Evolutionary conservation across 92 coral and sea anemone genomes (phyloP), one percentile per base, ranked within the genome.

Genomic region (Porites lobata): DNA sequence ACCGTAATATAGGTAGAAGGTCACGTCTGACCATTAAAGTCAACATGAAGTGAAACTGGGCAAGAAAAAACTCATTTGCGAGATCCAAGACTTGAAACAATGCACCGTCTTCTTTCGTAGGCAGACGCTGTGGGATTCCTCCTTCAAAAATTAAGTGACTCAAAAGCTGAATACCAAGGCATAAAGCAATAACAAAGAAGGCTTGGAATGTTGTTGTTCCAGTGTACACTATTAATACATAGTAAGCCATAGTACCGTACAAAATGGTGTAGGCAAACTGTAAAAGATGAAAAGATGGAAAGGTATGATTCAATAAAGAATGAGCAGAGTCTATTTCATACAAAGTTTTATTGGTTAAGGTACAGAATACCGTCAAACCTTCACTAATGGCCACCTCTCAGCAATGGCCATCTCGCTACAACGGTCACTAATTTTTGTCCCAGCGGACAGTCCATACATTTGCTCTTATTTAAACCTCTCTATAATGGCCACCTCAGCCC

Each of bases 41-140:
- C 51, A 97, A 68, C 53, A 92, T 87, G 85, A 95, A 97, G 80
- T 97, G 99, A 75, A 90, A 97, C 29, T 92, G 98, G 14, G 89
- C 90, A 20, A 97, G 73, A 21, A 97, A 81, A 22, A 95, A 87
- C 89, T 91, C 97, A 67, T 97, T 97, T 50, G 91, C 80, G 64
- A 90, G 38, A 62, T 93, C 94, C 83, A 89, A 61, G 9, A 90
- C 67, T 83, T 90, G 80, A 88, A 96, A 96, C 14, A 97, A 32
- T 15, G 88, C 52, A 52, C 84, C 92, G 29, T 96, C 98, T 77
- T 98, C 99, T 81, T 93, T 91, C 10, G 89, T 57, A 50, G 90
- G 90, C 17, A 88, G 83, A 4, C 87, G 76, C 47, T 78, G 86
- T 13, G 94, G 90, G 19, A 86, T 89, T 50, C 91, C 86, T 7